Evolutionary conservation across 2,797 vertebrate species (phyloP).

Genomic region (Lepidocolaptes lacrymiger): DNA sequence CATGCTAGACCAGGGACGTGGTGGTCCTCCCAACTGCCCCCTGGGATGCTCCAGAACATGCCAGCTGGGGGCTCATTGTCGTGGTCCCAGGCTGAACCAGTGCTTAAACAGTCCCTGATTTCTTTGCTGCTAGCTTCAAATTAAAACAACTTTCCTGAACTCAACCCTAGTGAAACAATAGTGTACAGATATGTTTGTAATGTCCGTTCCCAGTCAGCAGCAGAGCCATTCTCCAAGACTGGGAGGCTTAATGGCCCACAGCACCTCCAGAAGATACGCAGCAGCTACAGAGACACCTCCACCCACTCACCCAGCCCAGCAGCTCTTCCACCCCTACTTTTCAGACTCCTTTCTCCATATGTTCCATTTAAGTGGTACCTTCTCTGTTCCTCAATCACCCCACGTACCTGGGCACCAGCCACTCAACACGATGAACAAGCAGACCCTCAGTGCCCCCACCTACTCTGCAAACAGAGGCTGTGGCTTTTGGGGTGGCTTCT

Average conservation of each 20-base stretch:
- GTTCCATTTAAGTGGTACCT: conserved; percentile 2
- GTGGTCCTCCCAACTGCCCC: background rate
- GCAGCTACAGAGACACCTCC: background rate
- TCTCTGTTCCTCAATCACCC: background rate
- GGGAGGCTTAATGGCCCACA: background rate
- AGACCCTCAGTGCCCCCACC: accelerated
- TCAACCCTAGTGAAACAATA: background rate
- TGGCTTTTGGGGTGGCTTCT: background rate
- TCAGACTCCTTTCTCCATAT: background rate
- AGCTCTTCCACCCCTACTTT: background rate
- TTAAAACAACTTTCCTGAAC: background rate
- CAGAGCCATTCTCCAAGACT: background rate
- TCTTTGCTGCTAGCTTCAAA: background rate
- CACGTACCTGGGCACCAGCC: background rate
- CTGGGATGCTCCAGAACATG: accelerated
- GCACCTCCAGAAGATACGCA: background rate
- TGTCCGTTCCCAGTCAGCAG: background rate
- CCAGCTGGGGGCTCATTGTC: background rate
- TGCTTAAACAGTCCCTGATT: background rate
- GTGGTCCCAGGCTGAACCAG: accelerated
- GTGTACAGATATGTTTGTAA: background rate
- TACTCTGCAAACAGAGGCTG: background rate
- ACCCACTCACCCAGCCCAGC: background rate
- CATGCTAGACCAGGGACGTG: background rate
- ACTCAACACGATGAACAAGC: background rate